A percentile compares a stretch with the other conserved stretches of the same genome.
These are phyloP conservation scores for Archaeoteleia sp. DNA, from an alignment of 2,888 invertebrate genomes.

Conservation along the genomic window DNA sequence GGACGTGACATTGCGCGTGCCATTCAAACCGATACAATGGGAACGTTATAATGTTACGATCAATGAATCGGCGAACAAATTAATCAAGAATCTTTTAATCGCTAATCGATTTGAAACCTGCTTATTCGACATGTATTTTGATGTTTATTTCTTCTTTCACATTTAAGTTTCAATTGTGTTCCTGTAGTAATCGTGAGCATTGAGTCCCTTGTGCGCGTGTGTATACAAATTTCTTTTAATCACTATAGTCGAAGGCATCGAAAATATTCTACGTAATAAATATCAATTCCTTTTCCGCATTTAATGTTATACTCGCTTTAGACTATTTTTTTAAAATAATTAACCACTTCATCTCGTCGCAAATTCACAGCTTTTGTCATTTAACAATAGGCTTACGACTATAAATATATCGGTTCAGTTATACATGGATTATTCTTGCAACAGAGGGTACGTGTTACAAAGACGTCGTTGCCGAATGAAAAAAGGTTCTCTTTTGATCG, in stretches of 20 bases:
- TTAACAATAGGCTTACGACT: slow-evolving; percentile 69
- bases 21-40: slow-evolving; percentile 72
- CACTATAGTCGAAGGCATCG: slow-evolving; percentile 74
- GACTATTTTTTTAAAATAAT: neutral
- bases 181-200: slow-evolving; percentile 65
- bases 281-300: slow-evolving; percentile 34
- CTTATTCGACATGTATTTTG: slow-evolving; percentile 70
- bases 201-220: slow-evolving; percentile 72
- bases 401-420: slow-evolving; percentile 71
- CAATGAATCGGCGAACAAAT: slow-evolving; percentile 69
- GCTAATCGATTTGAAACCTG: slow-evolving; percentile 73
- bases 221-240: slow-evolving; percentile 70
- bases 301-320: neutral
- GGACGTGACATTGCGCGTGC: slow-evolving; percentile 67
- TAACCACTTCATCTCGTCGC: slow-evolving; percentile 53
- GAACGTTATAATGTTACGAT: slow-evolving; percentile 71
- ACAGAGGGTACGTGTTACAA: slow-evolving; percentile 64
- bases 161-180: slow-evolving; percentile 66
- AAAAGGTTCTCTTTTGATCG: slow-evolving; percentile 56
- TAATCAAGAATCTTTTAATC: slow-evolving; percentile 66
- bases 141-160: slow-evolving; percentile 64
- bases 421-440: slow-evolving; percentile 61
- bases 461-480: slow-evolving; percentile 69
- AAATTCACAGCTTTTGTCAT: slow-evolving; percentile 67
- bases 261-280: slow-evolving; percentile 73